Percentiles rank a stretch among this genome's conserved stretches.
Conservation (phyloP, 2,888 invertebrate species). For the Octodonta nipae region DNA sequence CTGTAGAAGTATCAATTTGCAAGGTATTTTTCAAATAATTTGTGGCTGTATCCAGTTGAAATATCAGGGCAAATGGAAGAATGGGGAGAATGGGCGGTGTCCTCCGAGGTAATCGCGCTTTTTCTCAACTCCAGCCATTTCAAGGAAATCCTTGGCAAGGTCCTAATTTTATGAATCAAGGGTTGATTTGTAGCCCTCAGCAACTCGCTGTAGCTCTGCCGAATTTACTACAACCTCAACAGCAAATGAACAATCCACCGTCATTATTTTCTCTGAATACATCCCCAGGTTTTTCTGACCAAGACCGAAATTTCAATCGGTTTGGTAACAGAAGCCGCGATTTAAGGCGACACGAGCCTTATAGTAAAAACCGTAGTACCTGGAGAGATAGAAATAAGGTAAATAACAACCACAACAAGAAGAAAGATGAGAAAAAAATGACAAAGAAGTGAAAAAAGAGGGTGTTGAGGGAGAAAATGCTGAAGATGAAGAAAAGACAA, state of each 20-base stretch:
- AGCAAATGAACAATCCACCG: constrained; percentile 32
- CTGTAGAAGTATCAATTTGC: no score
- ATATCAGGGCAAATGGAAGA: constrained; percentile 37
- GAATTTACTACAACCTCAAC: constrained; percentile 35
- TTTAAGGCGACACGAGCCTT: constrained; percentile 35
- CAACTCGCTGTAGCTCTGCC: constrained; percentile 54
- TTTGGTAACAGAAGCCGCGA: constrained; percentile 32
- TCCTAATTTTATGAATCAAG: constrained; percentile 29
- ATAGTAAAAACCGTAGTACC: constrained; percentile 21
- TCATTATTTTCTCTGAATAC: constrained; percentile 37
- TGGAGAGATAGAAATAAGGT: constrained; percentile 8
- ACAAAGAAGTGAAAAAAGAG: constrained; percentile 16
- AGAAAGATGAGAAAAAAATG: constrained; percentile 10
- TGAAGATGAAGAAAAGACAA: constrained; percentile 18
- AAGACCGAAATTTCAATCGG: constrained; percentile 30
- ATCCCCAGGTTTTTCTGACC: constrained; percentile 31
- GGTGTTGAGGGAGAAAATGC: constrained; percentile 17
- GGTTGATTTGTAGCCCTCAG: constrained; percentile 48
- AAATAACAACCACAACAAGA: constrained; percentile 12
- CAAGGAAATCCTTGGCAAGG: constrained; percentile 35
- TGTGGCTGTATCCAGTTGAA: no score
- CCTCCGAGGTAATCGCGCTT: constrained; percentile 27
- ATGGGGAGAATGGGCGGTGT: constrained; percentile 27
- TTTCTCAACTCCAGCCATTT: constrained; percentile 28
- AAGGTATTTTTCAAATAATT: no score